These are phyloP conservation scores for Sinosuthora webbiana DNA, from an alignment of 2,113 vertebrate genomes.

Conservation along the genomic window DNA sequence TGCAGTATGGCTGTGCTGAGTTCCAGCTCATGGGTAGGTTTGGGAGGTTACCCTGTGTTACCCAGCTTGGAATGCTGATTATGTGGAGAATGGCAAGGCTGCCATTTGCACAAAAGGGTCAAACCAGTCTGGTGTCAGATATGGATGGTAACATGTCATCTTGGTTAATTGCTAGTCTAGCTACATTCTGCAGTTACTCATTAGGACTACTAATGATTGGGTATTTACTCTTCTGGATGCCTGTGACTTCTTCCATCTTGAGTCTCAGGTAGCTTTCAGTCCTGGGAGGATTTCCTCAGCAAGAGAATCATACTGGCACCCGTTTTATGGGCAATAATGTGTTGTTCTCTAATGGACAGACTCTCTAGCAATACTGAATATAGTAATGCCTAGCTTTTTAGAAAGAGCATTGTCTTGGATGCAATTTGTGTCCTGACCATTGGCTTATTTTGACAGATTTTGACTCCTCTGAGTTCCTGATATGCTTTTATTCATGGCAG, in stretches of 20 bases:
- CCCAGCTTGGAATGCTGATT: not conserved
- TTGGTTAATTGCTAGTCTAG: not conserved
- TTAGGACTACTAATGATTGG: not conserved
- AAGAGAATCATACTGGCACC: not conserved
- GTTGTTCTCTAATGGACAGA: not conserved
- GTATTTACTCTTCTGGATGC: not conserved
- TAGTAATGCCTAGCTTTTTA: not conserved
- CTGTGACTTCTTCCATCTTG: not conserved
- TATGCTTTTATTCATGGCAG: not conserved
- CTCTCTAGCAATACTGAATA: not conserved
- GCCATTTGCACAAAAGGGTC: not conserved
- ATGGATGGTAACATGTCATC: not conserved
- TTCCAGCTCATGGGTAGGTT: not conserved
- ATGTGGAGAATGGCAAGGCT: not conserved
- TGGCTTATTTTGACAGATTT: not conserved
- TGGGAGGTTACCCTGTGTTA: not conserved
- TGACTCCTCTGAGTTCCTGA: not conserved
- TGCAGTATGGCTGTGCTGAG: not conserved
- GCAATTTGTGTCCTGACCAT: not conserved
- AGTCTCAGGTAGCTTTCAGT: not conserved
- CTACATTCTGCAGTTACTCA: slow-evolving; percentile 6
- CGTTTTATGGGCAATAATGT: not conserved
- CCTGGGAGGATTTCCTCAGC: not conserved
- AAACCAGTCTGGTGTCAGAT: not conserved
- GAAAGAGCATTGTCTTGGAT: not conserved